A percentile compares a stretch with the other conserved stretches of the same genome.
Conservation (phyloP, 1,140 invertebrate genomes). For the Drosophila pandora region DNA sequence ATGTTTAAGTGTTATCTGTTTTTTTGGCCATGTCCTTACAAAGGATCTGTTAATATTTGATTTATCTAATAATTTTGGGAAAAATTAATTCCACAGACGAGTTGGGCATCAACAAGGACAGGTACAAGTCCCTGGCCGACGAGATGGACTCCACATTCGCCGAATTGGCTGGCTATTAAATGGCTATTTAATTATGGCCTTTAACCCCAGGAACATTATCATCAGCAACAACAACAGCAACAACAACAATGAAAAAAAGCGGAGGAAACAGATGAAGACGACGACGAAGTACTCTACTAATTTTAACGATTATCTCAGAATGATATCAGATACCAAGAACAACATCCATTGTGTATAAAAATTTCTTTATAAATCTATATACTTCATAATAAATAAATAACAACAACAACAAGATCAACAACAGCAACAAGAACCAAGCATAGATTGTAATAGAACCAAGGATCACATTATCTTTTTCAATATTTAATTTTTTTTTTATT, state of each 20-base stretch:
- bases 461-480: conserved; percentile 12
- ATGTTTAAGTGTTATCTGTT: conserved; percentile 53
- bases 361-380: conserved; percentile 70
- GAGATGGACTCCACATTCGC: conserved; percentile 99
- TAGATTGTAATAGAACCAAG: conserved; percentile 43
- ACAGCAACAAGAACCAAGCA: conserved; percentile 62
- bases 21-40: conserved; percentile 23
- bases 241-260: conserved; percentile 24
- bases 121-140: conserved; percentile 97
- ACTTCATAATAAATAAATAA: conserved; percentile 82
- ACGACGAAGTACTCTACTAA: conserved; percentile 62
- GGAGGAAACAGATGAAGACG: conserved; percentile 29
- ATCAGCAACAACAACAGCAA: conserved; percentile 17
- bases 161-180: conserved; percentile 95
- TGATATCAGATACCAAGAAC: conserved; percentile 70
- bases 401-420: conserved; percentile 71
- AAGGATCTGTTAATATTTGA: not conserved
- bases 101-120: conserved; percentile 99
- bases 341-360: conserved; percentile 78
- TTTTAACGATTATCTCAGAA: conserved; percentile 73
- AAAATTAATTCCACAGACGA: conserved; percentile 89
- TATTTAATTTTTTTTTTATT: conserved; percentile 22
- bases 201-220: conserved; percentile 18
- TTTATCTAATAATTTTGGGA: conserved; percentile 39
- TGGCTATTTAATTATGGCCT: not conserved